These are phyloP conservation scores for Pachycephala philippinensis DNA, from an alignment of 2,113 vertebrate species.

Conservation along the genomic window DNA sequence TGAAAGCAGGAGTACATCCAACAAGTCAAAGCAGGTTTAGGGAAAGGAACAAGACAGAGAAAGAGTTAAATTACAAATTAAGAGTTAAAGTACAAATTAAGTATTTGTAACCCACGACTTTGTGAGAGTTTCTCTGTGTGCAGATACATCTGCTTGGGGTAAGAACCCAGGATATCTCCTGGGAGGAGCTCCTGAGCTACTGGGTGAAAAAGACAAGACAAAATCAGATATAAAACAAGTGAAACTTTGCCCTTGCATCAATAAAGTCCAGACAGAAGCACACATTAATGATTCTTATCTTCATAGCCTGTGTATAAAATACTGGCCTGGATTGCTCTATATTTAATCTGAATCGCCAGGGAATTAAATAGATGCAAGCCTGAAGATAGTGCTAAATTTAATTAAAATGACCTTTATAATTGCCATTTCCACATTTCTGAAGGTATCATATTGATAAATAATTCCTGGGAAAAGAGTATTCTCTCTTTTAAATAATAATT, in stretches of 20 bases:
- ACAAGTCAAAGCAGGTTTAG: neutral
- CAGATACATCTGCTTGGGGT: fast-evolving
- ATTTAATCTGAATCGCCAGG: neutral
- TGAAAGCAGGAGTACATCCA: neutral
- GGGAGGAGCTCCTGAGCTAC: neutral
- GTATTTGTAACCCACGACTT: neutral
- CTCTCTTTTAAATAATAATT: neutral
- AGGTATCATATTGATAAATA: neutral
- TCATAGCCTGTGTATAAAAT: neutral
- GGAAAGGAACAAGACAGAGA: neutral
- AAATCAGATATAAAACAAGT: neutral
- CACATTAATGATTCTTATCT: neutral
- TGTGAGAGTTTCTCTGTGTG: too few relatives aligned
- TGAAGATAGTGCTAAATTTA: neutral
- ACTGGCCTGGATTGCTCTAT: neutral
- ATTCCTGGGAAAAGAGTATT: neutral
- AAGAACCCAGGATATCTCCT: neutral
- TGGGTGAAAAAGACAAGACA: neutral
- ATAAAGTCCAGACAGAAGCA: neutral
- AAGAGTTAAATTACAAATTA: fast-evolving
- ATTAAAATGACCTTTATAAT: slow-evolving; percentile 12
- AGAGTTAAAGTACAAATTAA: too few relatives aligned
- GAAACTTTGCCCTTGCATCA: neutral
- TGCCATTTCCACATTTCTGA: neutral
- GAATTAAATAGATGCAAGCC: neutral